phyloP scores from a whole-genome alignment of 2,113 vertebrate genomes.

The Pampusana beccarii region DNA sequence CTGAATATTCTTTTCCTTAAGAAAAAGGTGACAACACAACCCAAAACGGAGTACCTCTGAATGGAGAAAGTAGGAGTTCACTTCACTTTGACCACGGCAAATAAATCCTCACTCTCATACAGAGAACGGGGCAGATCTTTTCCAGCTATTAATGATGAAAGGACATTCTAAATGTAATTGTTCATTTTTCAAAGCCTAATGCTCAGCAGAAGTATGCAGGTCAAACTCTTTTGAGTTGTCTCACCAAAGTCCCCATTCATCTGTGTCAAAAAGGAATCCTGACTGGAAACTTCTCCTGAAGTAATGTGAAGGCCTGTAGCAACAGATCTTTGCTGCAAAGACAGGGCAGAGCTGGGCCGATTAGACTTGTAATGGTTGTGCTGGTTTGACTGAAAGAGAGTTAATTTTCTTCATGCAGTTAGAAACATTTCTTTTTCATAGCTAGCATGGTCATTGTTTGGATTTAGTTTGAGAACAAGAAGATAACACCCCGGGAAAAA shows the following conservation, averaged over 20 bases:
- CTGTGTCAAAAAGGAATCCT: slow-evolving; percentile 28
- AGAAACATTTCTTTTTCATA: no score
- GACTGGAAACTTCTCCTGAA: background rate
- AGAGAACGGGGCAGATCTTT: background rate
- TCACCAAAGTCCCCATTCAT: slow-evolving; percentile 7
- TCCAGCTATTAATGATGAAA: background rate
- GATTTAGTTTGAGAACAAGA: no score
- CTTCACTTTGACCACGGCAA: background rate
- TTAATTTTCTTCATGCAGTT: no score
- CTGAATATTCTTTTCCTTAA: background rate
- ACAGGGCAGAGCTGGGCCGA: background rate
- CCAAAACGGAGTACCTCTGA: background rate
- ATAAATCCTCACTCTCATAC: background rate
- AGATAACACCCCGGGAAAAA: no score
- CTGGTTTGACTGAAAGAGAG: no score
- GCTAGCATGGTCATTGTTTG: no score
- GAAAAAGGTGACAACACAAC: background rate
- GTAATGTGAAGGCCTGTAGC: background rate
- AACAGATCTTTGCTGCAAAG: background rate
- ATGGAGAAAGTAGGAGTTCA: background rate
- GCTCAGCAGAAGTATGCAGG: background rate
- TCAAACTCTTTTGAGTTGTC: background rate
- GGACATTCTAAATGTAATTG: background rate
- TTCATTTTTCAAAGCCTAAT: slow-evolving; percentile 15
- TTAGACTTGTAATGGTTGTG: background rate